These are phyloP conservation scores for Ectropis grisescens DNA, from an alignment of 1,140 invertebrate genomes.

Conservation along the genomic window DNA sequence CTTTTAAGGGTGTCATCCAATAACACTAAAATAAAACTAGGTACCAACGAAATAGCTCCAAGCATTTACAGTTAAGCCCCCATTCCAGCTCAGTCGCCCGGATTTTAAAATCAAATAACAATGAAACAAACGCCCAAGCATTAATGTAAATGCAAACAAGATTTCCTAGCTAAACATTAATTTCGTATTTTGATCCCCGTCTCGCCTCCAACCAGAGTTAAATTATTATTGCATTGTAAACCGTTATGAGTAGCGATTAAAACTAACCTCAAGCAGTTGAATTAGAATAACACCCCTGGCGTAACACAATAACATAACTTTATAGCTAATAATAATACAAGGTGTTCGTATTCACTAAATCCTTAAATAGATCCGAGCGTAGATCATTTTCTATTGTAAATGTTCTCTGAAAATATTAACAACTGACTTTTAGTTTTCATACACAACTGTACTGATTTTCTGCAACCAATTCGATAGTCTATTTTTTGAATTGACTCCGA, in stretches of 20 bases:
- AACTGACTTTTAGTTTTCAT: too few relatives aligned
- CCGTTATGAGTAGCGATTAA: constrained; percentile 52
- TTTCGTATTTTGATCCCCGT: constrained; percentile 41
- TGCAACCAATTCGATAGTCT: too few relatives aligned
- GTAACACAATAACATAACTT: constrained; percentile 28
- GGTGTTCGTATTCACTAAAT: too few relatives aligned
- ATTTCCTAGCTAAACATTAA: constrained; percentile 27
- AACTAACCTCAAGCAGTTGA: constrained; percentile 42
- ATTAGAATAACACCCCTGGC: constrained; percentile 23
- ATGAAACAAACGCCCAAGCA: constrained; percentile 18
- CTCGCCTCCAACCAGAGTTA: constrained; percentile 36
- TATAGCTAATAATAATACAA: constrained; percentile 56
- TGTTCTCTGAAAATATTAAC: too few relatives aligned
- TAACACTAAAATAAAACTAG: too few relatives aligned
- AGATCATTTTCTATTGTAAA: too few relatives aligned
- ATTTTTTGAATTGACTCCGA: too few relatives aligned
- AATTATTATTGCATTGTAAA: constrained; percentile 65
- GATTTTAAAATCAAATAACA: constrained; percentile 33
- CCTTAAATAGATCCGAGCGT: too few relatives aligned
- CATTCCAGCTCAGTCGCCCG: not conserved
- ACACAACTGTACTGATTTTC: too few relatives aligned
- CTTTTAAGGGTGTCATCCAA: too few relatives aligned
- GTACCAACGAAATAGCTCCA: too few relatives aligned
- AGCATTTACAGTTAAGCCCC: too few relatives aligned
- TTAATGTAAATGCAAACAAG: constrained; percentile 39